A percentile compares a stretch with the other conserved stretches of the same genome.
These are phyloP conservation scores for Nymphalis c-album DNA, from an alignment of 2,888 invertebrate genomes.

Conservation along the genomic window DNA sequence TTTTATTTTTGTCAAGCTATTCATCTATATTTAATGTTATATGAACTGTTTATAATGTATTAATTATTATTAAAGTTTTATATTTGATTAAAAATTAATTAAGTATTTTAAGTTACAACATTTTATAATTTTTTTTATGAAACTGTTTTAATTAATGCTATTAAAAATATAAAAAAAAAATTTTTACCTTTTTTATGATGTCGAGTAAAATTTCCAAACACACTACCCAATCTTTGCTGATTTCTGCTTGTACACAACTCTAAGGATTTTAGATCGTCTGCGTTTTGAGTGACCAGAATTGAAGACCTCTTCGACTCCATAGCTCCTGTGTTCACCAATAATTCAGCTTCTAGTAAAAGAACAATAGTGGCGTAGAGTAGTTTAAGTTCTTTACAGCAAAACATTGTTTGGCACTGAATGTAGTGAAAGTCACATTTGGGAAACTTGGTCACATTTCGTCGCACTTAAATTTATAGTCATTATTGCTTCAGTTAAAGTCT, in stretches of 20 bases:
- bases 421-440: conserved; percentile 66
- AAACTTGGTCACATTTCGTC: conserved; percentile 47
- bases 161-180: not conserved
- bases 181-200: conserved; percentile 75
- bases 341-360: conserved; percentile 70
- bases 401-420: conserved; percentile 76
- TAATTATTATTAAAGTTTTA: not conserved
- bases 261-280: conserved; percentile 70
- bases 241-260: conserved; percentile 71
- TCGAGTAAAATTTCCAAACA: conserved; percentile 75
- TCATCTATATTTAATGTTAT: not conserved
- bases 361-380: conserved; percentile 73
- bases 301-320: conserved; percentile 76
- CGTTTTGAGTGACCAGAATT: conserved; percentile 66
- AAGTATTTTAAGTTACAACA: too few species aligned
- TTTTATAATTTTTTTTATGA: too few species aligned
- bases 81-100: too few species aligned
- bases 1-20: too few species aligned
- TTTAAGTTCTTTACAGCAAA: conserved; percentile 76
- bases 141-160: not conserved
- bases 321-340: conserved; percentile 70
- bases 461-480: conserved; percentile 78
- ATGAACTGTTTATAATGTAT: not conserved
- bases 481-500: conserved; percentile 46
- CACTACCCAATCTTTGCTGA: conserved; percentile 73